A percentile compares a stretch with the other conserved stretches of the same genome.
phyloP scores from a whole-genome alignment of 2,113 vertebrate genomes.

The Amazona vittata region DNA sequence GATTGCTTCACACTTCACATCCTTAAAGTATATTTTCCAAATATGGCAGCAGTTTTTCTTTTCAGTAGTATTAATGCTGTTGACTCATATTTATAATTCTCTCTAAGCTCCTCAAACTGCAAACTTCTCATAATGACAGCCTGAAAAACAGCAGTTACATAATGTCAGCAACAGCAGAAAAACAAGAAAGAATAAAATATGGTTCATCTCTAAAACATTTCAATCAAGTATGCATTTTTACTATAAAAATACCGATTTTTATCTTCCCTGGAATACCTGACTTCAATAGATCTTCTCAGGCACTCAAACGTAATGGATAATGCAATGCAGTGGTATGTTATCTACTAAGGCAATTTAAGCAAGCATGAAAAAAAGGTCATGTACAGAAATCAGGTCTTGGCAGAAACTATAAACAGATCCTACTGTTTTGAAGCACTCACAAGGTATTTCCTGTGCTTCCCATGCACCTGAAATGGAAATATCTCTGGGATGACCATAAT shows the following conservation, averaged over 20 bases:
- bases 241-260: background rate
- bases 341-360: background rate
- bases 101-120: constrained; percentile 8
- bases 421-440: background rate
- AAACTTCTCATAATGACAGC: background rate
- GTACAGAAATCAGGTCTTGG: background rate
- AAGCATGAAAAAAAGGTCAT: background rate
- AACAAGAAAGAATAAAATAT: background rate
- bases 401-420: background rate
- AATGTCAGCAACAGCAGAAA: background rate
- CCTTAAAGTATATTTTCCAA: background rate
- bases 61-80: background rate
- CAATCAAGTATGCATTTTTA: background rate
- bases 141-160: background rate
- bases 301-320: background rate
- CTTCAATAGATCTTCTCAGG: background rate
- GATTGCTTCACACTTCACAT: background rate
- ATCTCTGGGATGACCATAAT: background rate
- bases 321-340: background rate
- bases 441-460: background rate
- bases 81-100: constrained; percentile 51
- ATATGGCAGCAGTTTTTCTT: background rate
- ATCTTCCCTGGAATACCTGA: background rate
- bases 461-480: background rate
- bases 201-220: background rate